Conservation (phyloP, 2,797 vertebrate genomes). For the Ataeniobius toweri region DNA sequence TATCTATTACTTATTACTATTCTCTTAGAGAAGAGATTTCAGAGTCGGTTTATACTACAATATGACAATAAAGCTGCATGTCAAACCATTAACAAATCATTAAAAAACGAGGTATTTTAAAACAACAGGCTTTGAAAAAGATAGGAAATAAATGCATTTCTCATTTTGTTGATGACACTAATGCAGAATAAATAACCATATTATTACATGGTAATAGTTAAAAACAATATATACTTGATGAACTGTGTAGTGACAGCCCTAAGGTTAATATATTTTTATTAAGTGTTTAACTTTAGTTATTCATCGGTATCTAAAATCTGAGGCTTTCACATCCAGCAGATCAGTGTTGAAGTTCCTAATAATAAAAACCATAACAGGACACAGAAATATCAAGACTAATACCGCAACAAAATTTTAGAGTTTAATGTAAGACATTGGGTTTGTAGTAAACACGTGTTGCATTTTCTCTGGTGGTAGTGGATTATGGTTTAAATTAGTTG, state of each 20-base stretch:
- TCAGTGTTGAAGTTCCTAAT: not conserved
- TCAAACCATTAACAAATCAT: not conserved
- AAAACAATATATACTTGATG: not conserved
- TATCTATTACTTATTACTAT: not conserved
- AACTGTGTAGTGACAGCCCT: not conserved
- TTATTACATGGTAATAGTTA: too few relatives aligned
- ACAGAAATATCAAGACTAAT: not conserved
- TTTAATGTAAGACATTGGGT: not conserved
- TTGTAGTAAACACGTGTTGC: not conserved
- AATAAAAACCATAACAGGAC: not conserved
- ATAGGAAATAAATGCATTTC: not conserved
- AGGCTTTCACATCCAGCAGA: not conserved
- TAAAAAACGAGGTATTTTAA: not conserved
- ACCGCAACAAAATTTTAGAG: not conserved
- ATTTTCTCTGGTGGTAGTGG: not conserved
- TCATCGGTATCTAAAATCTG: not conserved
- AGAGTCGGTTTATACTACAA: not conserved
- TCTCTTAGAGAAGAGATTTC: not conserved
- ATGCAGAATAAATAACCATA: not conserved
- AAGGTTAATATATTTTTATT: not conserved
- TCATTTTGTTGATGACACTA: not conserved
- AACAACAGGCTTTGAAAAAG: not conserved
- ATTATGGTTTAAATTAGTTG: not conserved
- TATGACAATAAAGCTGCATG: not conserved
- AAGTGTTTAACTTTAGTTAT: not conserved